Evolutionary conservation across 2,113 vertebrate species (phyloP).

Genomic region (Columba janthina): DNA sequence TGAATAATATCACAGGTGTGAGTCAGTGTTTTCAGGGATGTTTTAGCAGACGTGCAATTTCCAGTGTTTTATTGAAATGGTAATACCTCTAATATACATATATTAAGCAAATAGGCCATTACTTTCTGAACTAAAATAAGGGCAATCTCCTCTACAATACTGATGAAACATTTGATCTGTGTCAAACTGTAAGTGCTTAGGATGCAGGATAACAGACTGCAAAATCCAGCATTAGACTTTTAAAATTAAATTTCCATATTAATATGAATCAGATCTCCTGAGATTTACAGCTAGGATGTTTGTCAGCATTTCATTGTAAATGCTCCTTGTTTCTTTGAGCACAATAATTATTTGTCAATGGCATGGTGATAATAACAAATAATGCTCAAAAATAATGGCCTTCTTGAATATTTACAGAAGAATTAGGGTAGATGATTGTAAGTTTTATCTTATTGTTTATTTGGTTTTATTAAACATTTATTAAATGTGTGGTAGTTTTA

Average conservation of each 20-base stretch:
- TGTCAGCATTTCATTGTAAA: constrained; percentile 27
- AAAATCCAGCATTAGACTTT: constrained; percentile 13
- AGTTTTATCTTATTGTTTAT: background rate
- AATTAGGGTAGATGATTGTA: background rate
- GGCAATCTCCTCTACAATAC: background rate
- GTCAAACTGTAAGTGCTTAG: background rate
- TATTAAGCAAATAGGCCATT: background rate
- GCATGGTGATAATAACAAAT: background rate
- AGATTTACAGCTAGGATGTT: constrained; percentile 36
- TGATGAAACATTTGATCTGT: background rate
- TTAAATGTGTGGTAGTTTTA: background rate
- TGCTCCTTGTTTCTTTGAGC: background rate
- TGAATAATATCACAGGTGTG: background rate
- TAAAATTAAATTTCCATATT: constrained; percentile 27
- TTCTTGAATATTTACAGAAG: background rate
- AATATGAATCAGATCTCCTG: background rate
- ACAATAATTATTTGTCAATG: constrained; percentile 11
- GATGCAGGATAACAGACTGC: background rate
- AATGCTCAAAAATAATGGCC: background rate
- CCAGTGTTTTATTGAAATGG: background rate
- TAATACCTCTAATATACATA: background rate
- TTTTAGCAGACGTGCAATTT: background rate
- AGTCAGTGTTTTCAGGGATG: background rate
- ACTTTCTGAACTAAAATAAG: background rate
- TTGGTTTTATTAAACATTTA: background rate